A percentile compares a stretch with the other conserved stretches of the same genome.
phyloP scores from a whole-genome alignment of 2,797 vertebrate genomes.

The Chelmon rostratus region DNA sequence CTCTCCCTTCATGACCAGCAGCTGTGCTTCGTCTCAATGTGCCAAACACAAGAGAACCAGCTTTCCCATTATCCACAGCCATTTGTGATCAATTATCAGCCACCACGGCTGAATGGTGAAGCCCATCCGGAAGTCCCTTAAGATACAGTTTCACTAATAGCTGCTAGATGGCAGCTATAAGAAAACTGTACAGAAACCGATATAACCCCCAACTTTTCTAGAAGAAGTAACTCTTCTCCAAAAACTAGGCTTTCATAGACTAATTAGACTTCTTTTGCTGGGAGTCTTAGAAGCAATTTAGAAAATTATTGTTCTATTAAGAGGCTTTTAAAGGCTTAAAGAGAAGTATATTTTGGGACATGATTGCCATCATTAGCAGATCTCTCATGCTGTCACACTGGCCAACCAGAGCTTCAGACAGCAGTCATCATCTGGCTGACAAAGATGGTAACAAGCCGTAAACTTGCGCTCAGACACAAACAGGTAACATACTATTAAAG shows the following conservation, averaged over 20 bases:
- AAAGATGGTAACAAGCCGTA: neutral
- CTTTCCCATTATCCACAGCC: constrained; percentile 46
- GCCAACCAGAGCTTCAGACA: neutral
- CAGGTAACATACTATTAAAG: neutral
- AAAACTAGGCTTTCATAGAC: neutral
- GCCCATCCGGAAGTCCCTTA: constrained; percentile 32
- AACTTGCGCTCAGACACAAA: too few relatives aligned
- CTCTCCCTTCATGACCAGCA: constrained; percentile 41
- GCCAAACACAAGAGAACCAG: constrained; percentile 53
- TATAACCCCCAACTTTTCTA: neutral
- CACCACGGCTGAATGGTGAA: neutral
- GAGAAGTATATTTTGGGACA: neutral
- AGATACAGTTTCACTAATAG: constrained; percentile 2
- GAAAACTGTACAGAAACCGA: constrained; percentile 12
- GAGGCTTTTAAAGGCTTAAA: neutral
- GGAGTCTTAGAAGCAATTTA: neutral
- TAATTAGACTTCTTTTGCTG: constrained; percentile 12
- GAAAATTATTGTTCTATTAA: constrained; percentile 6
- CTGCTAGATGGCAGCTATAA: constrained; percentile 13
- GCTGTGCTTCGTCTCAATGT: constrained; percentile 44
- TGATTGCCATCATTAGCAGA: neutral
- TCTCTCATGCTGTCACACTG: neutral
- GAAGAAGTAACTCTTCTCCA: neutral
- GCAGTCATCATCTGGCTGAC: neutral
- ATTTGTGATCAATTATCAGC: constrained; percentile 40